A percentile compares a stretch with the other conserved stretches of the same genome.
phyloP scores from a whole-genome alignment of 2,113 vertebrate genomes.

The Leucopternis melanops region DNA sequence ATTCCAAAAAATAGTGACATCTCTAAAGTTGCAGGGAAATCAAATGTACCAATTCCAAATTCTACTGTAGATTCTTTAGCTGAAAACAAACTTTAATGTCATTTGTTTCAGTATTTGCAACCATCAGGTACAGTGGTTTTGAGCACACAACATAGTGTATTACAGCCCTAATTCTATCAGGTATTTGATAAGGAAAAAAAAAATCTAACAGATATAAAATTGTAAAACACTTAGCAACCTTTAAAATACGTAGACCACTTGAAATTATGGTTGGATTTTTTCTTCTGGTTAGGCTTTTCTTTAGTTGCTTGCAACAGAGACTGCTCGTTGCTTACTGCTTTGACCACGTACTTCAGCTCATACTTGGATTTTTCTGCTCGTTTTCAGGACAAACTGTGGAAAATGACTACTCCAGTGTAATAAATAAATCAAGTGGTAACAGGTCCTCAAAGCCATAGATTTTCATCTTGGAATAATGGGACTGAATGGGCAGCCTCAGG shows the following conservation, averaged over 20 bases:
- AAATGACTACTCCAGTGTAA: constrained; percentile 70
- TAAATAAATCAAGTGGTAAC: constrained; percentile 69
- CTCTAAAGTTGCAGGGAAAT: not conserved
- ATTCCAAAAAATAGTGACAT: not conserved
- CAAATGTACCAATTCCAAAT: not conserved
- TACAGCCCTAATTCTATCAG: constrained; percentile 34
- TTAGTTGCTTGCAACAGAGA: not conserved
- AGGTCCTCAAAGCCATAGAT: not conserved
- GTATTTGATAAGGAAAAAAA: constrained; percentile 3
- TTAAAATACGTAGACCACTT: not conserved
- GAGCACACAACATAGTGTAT: not conserved
- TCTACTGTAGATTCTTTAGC: not conserved
- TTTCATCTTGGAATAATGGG: not conserved
- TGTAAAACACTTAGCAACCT: constrained; percentile 3
- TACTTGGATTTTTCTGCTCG: not conserved
- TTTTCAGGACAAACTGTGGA: constrained; percentile 39
- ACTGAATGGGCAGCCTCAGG: not conserved
- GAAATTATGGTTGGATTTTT: not conserved
- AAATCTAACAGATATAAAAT: constrained; percentile 2
- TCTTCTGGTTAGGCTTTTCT: not conserved
- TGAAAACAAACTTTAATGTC: not conserved
- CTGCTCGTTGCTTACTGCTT: not conserved
- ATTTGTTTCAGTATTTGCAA: not conserved
- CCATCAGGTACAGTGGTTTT: not conserved
- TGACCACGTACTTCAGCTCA: not conserved